Evolutionary conservation across 2,113 vertebrate genomes (phyloP).

Genomic region (Mus musculus): DNA sequence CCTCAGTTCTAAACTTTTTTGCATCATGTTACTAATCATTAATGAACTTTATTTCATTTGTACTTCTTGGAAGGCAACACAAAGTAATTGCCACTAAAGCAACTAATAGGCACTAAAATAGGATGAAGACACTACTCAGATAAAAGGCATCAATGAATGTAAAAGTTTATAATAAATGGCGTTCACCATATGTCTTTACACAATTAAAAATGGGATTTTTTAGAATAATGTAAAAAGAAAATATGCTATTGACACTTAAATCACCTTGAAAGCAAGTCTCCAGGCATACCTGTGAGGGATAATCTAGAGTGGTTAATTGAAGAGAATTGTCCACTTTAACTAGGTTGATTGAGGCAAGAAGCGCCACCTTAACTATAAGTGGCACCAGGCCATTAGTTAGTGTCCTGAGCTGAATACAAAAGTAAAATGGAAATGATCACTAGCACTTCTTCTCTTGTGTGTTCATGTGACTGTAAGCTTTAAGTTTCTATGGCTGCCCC

Average conservation of each 20-base stretch:
- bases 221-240: background rate
- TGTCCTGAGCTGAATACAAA: background rate
- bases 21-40: constrained; percentile 27
- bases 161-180: background rate
- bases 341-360: background rate
- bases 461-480: no score
- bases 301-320: background rate
- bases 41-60: background rate
- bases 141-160: background rate
- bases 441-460: background rate
- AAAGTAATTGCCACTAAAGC: constrained; percentile 12
- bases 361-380: no score
- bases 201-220: background rate
- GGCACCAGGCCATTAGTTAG: no score
- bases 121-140: background rate
- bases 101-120: constrained; percentile 34
- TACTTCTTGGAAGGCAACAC: background rate
- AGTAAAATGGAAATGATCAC: no score
- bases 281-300: background rate
- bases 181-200: constrained; percentile 14
- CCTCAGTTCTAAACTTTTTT: constrained; percentile 37
- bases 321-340: background rate
- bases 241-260: background rate
- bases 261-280: background rate
- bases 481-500: background rate